Percentiles rank a stretch among this genome's conserved stretches.
Conservation (phyloP, 2,888 invertebrate genomes). For the Lithodes maja region DNA sequence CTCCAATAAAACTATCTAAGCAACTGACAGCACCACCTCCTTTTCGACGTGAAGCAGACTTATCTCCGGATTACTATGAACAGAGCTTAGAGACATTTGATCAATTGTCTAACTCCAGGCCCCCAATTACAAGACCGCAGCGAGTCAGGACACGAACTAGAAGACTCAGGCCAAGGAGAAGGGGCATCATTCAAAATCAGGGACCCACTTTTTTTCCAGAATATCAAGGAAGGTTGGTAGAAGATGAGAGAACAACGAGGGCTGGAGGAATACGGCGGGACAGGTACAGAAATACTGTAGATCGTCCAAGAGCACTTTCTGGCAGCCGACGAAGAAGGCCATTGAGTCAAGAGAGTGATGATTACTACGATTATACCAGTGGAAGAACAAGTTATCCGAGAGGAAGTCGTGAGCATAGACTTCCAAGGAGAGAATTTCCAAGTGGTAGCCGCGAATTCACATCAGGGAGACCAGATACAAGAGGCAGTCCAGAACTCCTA, state of each 20-base stretch:
- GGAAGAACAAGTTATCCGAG: not conserved
- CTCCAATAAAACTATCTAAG: not conserved
- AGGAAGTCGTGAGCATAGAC: conserved; percentile 13
- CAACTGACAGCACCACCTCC: conserved; percentile 4
- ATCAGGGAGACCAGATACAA: not conserved
- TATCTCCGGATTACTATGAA: not conserved
- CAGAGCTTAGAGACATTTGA: too few species aligned
- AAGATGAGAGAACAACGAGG: not conserved
- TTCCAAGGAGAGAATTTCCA: not conserved
- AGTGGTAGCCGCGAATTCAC: conserved; percentile 3
- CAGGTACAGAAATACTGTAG: not conserved
- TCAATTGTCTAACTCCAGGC: not conserved
- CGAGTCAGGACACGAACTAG: conserved; percentile 12
- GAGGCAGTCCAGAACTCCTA: not conserved
- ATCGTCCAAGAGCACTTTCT: not conserved
- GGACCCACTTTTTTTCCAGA: not conserved
- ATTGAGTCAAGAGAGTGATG: not conserved
- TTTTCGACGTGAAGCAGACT: not conserved
- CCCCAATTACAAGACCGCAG: not conserved
- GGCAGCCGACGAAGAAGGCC: not conserved
- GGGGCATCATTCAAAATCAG: not conserved
- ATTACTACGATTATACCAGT: not conserved
- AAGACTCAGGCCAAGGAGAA: conserved; percentile 9
- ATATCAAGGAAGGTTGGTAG: not conserved
- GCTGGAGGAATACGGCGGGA: not conserved